These are phyloP conservation scores for Parasteatoda lunata DNA, from an alignment of 2,888 invertebrate genomes.

Conservation along the genomic window DNA sequence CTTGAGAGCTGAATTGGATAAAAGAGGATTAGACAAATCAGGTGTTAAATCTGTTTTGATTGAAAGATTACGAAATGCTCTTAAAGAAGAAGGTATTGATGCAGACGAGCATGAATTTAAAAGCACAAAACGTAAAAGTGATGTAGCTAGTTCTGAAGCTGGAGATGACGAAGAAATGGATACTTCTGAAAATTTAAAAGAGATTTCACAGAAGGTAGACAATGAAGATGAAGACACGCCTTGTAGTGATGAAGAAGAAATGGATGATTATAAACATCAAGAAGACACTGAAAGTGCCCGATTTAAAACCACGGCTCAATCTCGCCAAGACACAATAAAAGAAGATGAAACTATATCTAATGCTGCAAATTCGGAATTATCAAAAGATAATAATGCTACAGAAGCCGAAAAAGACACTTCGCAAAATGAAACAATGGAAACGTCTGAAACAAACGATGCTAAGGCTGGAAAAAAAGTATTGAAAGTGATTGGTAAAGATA, in stretches of 20 bases:
- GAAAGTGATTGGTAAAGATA: slow-evolving; percentile 65
- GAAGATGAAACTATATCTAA: neutral
- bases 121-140: slow-evolving; percentile 71
- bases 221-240: slow-evolving; percentile 49
- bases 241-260: slow-evolving; percentile 42
- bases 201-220: slow-evolving; percentile 18
- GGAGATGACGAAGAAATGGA: slow-evolving; percentile 61
- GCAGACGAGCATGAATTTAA: slow-evolving; percentile 83
- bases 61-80: slow-evolving; percentile 78
- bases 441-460: slow-evolving; percentile 35
- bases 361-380: slow-evolving; percentile 4
- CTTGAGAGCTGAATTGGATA: slow-evolving; percentile 48
- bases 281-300: slow-evolving; percentile 64
- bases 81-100: slow-evolving; percentile 79
- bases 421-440: slow-evolving; percentile 1
- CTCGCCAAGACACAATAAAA: slow-evolving; percentile 24
- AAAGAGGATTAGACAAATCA: slow-evolving; percentile 53
- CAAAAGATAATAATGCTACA: slow-evolving; percentile 22
- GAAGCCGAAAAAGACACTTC: slow-evolving; percentile 23
- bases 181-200: slow-evolving; percentile 23
- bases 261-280: slow-evolving; percentile 57
- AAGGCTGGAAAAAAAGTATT: slow-evolving; percentile 48
- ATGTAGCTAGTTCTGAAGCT: slow-evolving; percentile 20
- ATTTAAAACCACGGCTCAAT: slow-evolving; percentile 39
- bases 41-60: slow-evolving; percentile 59